Base-by-base conservation (phyloP, 2,113 vertebrate genomes). In the Gallinago jamesoni region DNA sequence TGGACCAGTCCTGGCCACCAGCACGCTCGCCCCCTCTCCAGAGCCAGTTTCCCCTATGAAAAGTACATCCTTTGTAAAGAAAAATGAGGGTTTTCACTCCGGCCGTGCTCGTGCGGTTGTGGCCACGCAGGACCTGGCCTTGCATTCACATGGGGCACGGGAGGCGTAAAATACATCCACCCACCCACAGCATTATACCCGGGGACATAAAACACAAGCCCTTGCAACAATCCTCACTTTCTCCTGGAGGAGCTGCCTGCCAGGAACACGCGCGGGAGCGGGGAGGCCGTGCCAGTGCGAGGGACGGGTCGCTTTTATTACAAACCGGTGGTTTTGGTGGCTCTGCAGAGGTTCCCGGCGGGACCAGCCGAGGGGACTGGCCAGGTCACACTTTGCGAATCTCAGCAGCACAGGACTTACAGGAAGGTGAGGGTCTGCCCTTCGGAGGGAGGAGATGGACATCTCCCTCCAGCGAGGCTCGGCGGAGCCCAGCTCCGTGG, bases 71-170 rank as follows among this genome's bases (percentile, higher is more conserved):
- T 52, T 33, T 41, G 41, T 22, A n/a, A 47, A 53, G n/a, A 30
- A 28, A 35, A 74, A 45, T 31, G 7, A 2, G 30, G 11, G 35
- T 12, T 84, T 43, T 47, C 14, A 33, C 37, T 35, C 53, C 53
- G 45, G 53, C 31, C 4, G 1, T 1, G 0, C 52, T 77, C 19
- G 1, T 1, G 1, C 0, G 2, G n/a, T 27, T 53, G 88, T 17
- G 43, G 62, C 75, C 80, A 16, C 8, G 5, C 22, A 64, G 52
- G 47, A 57, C 64, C 33, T 52, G 47, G 52, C 67, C 22, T 66
- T 6, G 7, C 4, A 1, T 30, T 84, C 77, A 31, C 52, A 30
- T 39, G 67, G 63, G 70, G 85, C 43, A 47, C 52, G 80, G 76
- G 60, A 72, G 35, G 45, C 48, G 50, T 67, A 73, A 88, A 94